Evolutionary conservation across 2,888 invertebrate species (phyloP).

Genomic region (Temnothorax rugatulus): DNA sequence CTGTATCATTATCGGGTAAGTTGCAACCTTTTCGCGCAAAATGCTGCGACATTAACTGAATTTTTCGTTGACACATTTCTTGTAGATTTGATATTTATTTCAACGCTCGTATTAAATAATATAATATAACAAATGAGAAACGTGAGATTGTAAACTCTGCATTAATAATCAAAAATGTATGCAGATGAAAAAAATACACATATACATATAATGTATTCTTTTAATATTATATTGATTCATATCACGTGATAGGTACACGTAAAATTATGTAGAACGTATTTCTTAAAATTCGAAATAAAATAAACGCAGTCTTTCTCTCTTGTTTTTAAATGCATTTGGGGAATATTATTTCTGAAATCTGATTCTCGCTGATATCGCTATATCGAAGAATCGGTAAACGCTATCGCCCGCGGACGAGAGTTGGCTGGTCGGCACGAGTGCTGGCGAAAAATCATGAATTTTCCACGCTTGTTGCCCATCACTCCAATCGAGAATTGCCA

Average conservation of each 20-base stretch:
- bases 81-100: conserved; percentile 13
- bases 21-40: not conserved
- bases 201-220: not conserved
- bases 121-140: not conserved
- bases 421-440: not conserved
- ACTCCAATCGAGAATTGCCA: conserved; percentile 53
- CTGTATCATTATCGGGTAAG: conserved; percentile 43
- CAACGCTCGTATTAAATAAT: not conserved
- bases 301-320: not conserved
- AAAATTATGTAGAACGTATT: not conserved
- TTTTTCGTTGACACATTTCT: not conserved
- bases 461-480: conserved; percentile 19
- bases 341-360: not conserved
- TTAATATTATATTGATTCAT: not conserved
- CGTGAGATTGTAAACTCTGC: not conserved
- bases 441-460: conserved; percentile 45
- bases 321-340: conserved; percentile 11
- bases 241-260: not conserved
- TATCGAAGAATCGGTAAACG: conserved; percentile 11
- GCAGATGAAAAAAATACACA: not conserved
- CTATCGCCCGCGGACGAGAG: not conserved
- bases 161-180: not conserved
- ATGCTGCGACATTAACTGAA: conserved; percentile 14
- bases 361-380: not conserved
- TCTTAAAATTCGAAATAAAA: conserved; percentile 6